Evolutionary conservation across 2,113 vertebrate species (phyloP).

Genomic region (Collichthys lucidus): DNA sequence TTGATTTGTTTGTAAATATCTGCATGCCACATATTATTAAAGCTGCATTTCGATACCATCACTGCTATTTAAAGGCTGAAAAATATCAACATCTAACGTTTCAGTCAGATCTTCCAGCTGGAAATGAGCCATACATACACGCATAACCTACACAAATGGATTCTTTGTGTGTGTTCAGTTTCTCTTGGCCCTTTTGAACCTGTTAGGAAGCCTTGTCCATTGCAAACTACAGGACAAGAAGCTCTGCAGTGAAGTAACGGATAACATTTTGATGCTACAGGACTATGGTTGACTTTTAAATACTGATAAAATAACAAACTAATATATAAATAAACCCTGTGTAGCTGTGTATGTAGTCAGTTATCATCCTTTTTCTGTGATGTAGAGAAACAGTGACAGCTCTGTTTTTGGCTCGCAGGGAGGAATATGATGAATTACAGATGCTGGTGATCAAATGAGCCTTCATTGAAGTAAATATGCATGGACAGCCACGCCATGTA

Average conservation of each 20-base stretch:
- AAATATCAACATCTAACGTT: background rate
- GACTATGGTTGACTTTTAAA: background rate
- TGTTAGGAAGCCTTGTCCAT: background rate
- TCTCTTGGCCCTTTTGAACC: background rate
- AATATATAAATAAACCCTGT: background rate
- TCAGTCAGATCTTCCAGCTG: background rate
- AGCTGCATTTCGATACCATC: background rate
- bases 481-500: constrained; percentile 54
- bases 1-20: background rate
- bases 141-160: background rate
- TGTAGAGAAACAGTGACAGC: constrained; percentile 36
- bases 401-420: constrained; percentile 37
- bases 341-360: background rate
- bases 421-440: constrained; percentile 59
- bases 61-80: background rate
- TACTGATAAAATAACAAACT: background rate
- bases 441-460: constrained; percentile 66
- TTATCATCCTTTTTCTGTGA: constrained; percentile 30
- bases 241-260: background rate
- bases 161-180: background rate
- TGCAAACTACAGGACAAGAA: background rate
- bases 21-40: background rate
- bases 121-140: background rate
- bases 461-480: constrained; percentile 70
- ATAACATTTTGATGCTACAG: background rate